Base-by-base conservation (phyloP, 2,113 vertebrate genomes). In the Malurus alboscapulatus region DNA sequence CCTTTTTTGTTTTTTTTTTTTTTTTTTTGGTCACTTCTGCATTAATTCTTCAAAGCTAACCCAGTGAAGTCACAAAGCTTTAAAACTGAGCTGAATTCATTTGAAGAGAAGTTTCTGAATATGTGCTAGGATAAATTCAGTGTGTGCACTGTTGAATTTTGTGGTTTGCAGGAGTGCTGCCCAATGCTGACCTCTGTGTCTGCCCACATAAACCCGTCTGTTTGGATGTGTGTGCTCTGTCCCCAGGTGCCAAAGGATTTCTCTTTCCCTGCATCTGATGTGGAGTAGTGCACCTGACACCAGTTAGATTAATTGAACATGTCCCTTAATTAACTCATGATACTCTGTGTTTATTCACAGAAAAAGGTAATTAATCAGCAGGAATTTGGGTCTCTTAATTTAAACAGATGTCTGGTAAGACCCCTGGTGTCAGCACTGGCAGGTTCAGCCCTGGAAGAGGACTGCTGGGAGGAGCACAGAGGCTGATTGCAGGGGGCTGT, bases 321-420 rank as follows among this genome's bases (percentile, higher is more conserved):
- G 36, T 80, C 32, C 59, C 11, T 90, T 96, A 66, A 96, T 96
- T 97, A 94, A 92, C 71, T 95, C 81, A 14, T 55, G 62, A 21
- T 87, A 29, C 38, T 94, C 61, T 78, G 21, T 97, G 62, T 91
- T 97, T 95, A 84, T 82, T 94, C 80, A 90, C n/a, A 94, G 69
- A 48, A 78, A 92, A 84, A 86, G 32, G 34, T 27, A 90, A 91
- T 93, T 84, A 78, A 85, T 94, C 65, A 95, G 40, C 57, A 90
- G 67, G 76, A 95, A 86, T 87, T 85, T 87, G 79, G 47, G n/a
- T 92, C 74, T 93, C 53, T 86, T 89, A 81, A 86, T 95, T 80
- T 93, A 87, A 96, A 66, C 66, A 88, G 88, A 38, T 93, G 86
- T 78, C 54, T 82, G 71, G 47, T 53, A 65, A 87, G 90, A 88